Conservation (phyloP, 1,140 invertebrate genomes). For the Megalopta genalis region DNA sequence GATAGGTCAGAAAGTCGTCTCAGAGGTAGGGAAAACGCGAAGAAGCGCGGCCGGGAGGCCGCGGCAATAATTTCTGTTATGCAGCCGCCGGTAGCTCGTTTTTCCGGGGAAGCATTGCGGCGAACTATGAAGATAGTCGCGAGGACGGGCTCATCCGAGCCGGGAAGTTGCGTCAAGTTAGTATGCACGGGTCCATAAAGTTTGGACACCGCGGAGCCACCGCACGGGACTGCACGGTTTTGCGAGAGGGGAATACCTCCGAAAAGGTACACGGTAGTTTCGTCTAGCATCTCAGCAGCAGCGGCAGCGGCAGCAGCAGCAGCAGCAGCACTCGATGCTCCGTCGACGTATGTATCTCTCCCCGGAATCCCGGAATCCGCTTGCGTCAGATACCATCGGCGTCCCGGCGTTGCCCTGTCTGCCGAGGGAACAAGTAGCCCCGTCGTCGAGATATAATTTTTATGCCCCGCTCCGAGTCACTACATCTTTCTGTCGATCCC, state of each 20-base stretch:
- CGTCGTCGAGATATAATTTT: constrained; percentile 35
- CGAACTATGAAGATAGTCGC: neutral
- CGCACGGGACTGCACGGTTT: neutral
- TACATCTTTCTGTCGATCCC: constrained; percentile 27
- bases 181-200: constrained; percentile 4
- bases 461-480: neutral
- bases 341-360: constrained; percentile 12
- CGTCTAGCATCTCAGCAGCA: neutral
- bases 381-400: neutral
- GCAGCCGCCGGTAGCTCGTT: neutral
- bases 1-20: too few relatives aligned
- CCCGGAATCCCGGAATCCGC: constrained; percentile 24
- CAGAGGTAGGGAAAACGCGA: too few relatives aligned
- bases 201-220: constrained; percentile 17
- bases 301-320: too few relatives aligned
- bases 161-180: constrained; percentile 38
- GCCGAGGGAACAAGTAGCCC: neutral
- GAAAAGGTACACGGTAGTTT: neutral
- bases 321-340: neutral
- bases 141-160: neutral
- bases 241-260: constrained; percentile 15
- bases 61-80: neutral
- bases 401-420: neutral
- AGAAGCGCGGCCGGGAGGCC: too few relatives aligned
- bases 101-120: neutral